Evolutionary conservation across 1,140 invertebrate genomes (phyloP).

Genomic region (Bathynomus jamesi): DNA sequence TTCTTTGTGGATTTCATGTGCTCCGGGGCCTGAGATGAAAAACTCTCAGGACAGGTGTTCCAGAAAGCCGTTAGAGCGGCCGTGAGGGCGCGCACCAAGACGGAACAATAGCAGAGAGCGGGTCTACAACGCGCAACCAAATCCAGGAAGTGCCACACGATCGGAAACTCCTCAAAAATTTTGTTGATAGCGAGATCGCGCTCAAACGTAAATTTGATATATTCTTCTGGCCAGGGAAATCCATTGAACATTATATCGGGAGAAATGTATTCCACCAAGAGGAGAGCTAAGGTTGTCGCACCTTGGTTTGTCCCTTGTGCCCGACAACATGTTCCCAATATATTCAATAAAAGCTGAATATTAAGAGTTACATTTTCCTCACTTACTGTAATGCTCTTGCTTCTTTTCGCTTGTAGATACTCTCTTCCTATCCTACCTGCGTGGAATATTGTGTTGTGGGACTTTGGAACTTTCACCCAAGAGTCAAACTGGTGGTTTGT

Average conservation of each 20-base stretch:
- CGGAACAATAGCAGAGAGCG: constrained; percentile 79
- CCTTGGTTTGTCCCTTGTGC: constrained; percentile 48
- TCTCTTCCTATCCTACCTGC: constrained; percentile 81
- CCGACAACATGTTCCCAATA: constrained; percentile 22
- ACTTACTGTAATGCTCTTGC: constrained; percentile 49
- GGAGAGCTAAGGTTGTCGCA: constrained; percentile 68
- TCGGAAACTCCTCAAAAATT: constrained; percentile 67
- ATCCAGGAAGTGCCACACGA: constrained; percentile 72
- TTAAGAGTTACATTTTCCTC: constrained; percentile 48
- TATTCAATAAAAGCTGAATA: constrained; percentile 45
- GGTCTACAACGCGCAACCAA: constrained; percentile 68
- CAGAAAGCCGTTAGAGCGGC: constrained; percentile 56
- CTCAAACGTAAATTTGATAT: constrained; percentile 86
- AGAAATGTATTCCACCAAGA: constrained; percentile 81
- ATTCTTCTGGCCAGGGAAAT: constrained; percentile 83
- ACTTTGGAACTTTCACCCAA: constrained; percentile 61
- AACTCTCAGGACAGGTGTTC: constrained; percentile 29
- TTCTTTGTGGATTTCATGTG: constrained; percentile 50
- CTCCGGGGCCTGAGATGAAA: constrained; percentile 42
- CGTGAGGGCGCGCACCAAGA: constrained; percentile 71
- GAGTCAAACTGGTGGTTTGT: constrained; percentile 37
- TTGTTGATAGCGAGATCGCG: constrained; percentile 79
- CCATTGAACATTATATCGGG: constrained; percentile 96
- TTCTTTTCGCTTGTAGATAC: too few species aligned
- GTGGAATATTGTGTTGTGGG: constrained; percentile 80